Percentiles rank a stretch among this genome's conserved stretches.
phyloP scores from a whole-genome alignment of 2,113 vertebrate species.

The Arizona elegans region DNA sequence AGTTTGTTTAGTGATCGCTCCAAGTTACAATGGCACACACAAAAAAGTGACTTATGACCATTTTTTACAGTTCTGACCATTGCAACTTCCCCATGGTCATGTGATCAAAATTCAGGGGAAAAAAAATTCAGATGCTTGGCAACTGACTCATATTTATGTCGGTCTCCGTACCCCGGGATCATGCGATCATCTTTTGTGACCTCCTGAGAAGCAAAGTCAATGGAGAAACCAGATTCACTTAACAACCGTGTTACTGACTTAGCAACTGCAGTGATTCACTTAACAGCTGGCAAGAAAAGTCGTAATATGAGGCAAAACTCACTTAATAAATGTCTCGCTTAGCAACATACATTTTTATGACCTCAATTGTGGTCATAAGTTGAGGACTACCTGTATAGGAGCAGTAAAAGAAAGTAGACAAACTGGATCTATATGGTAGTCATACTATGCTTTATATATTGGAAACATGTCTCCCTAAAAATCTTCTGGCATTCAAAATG shows the following conservation, averaged over 20 bases:
- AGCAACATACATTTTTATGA: background rate
- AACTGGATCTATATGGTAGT: background rate
- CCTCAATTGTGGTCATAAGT: background rate
- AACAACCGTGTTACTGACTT: background rate
- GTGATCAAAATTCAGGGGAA: background rate
- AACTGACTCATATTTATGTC: background rate
- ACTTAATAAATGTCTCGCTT: background rate
- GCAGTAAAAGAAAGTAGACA: background rate
- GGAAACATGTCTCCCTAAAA: background rate
- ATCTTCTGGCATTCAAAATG: background rate
- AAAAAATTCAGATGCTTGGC: background rate
- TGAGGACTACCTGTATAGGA: background rate
- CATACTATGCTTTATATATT: background rate
- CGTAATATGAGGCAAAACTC: background rate
- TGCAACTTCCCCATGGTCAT: background rate
- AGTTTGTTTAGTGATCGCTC: too few species aligned
- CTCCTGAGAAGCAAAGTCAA: background rate
- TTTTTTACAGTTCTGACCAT: background rate
- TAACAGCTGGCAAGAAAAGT: background rate
- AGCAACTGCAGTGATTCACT: background rate
- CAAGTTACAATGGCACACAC: too few species aligned
- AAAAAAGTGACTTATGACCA: too few species aligned
- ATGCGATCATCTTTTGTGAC: background rate
- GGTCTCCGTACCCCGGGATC: too few species aligned
- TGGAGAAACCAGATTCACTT: background rate